These are phyloP conservation scores for Sinotaia quadrata DNA, from an alignment of 2,888 invertebrate genomes.

Conservation along the genomic window DNA sequence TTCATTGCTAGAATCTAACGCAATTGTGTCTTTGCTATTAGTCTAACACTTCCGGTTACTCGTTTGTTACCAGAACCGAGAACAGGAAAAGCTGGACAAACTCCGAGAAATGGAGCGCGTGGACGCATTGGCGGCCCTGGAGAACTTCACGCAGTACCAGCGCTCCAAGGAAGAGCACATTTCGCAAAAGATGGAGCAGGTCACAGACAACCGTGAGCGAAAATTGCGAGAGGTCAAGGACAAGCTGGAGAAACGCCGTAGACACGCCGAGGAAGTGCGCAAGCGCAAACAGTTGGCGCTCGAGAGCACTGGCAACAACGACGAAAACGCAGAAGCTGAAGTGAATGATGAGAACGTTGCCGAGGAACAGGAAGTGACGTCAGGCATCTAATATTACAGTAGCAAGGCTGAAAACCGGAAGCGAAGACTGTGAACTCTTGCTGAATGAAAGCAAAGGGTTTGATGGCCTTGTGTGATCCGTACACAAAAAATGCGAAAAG, in stretches of 20 bases:
- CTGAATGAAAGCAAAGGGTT: too few relatives aligned
- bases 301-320: conserved; percentile 29
- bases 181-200: conserved; percentile 59
- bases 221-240: conserved; percentile 57
- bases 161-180: conserved; percentile 54
- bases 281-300: conserved; percentile 52
- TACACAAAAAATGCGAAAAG: too few relatives aligned
- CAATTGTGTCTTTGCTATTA: too few relatives aligned
- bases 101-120: conserved; percentile 60
- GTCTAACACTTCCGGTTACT: too few relatives aligned
- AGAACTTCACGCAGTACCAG: conserved; percentile 56
- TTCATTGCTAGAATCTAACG: too few relatives aligned
- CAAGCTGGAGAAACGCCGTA: conserved; percentile 56
- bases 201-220: conserved; percentile 57
- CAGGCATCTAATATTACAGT: not conserved
- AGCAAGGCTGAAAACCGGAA: not conserved
- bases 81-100: conserved; percentile 61
- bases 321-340: not conserved
- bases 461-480: too few relatives aligned
- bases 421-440: too few relatives aligned
- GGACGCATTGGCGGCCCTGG: conserved; percentile 57
- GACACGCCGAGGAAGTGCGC: conserved; percentile 60
- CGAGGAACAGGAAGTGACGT: conserved; percentile 2
- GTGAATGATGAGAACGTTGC: not conserved
- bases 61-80: conserved; percentile 39